A percentile compares a stretch with the other conserved stretches of the same genome.
phyloP scores from a whole-genome alignment of 2,113 vertebrate species.

The Casuarius casuarius region DNA sequence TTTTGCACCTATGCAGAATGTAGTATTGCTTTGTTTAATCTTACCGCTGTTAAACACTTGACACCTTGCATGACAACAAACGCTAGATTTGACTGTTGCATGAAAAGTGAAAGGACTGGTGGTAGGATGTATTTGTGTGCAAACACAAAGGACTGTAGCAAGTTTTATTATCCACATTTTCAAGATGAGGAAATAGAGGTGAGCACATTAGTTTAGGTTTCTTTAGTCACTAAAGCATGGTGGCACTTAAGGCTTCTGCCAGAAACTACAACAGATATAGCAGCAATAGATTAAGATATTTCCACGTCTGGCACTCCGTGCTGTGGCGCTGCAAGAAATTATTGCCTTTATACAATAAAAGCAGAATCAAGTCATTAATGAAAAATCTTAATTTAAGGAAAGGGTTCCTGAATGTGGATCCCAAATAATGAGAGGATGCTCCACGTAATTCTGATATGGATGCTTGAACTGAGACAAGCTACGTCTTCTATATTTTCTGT shows the following conservation, averaged over 20 bases:
- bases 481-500: not conserved
- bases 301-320: no score
- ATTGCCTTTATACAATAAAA: no score
- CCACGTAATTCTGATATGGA: not conserved
- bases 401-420: not conserved
- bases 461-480: fast-evolving
- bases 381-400: not conserved
- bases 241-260: no score
- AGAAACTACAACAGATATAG: no score
- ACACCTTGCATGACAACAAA: not conserved
- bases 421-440: not conserved
- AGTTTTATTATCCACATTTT: not conserved
- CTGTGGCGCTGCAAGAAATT: no score
- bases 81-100: not conserved
- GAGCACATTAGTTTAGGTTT: no score
- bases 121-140: not conserved
- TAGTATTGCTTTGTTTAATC: not conserved
- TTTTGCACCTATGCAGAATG: no score
- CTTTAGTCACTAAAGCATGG: no score
- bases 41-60: not conserved
- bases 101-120: not conserved
- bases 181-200: not conserved
- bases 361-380: not conserved
- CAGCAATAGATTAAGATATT: no score
- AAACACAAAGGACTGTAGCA: not conserved